Evolutionary conservation across 2,797 vertebrate species (phyloP), one percentile per base, ranked within the genome.

Genomic region (Malacoctenus gilli): DNA sequence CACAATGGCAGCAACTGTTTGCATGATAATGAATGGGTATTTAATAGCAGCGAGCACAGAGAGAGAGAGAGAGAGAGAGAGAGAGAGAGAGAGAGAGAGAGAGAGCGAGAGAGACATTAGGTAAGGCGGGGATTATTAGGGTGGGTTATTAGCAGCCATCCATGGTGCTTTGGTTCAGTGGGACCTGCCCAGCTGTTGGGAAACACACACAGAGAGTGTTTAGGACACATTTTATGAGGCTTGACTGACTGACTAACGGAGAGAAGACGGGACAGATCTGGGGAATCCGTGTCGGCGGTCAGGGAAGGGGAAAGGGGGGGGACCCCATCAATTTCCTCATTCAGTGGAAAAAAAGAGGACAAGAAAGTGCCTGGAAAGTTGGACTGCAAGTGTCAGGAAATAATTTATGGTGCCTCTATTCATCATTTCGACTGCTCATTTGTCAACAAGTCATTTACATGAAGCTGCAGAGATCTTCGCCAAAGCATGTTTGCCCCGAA

Each of bases 71-170:
- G n/a, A n/a, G n/a, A n/a, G n/a, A n/a, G n/a, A n/a, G n/a, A n/a
- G n/a, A n/a, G n/a, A n/a, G n/a, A n/a, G n/a, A n/a, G n/a, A n/a
- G n/a, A n/a, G n/a, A n/a, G n/a, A n/a, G n/a, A n/a, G n/a, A n/a
- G n/a, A n/a, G n/a, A n/a, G n/a, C n/a, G n/a, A n/a, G n/a, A n/a
- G n/a, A 80, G 64, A 76, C 82, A 77, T 89, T 83, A 85, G 77
- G 79, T 68, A 84, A 87, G 77, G 72, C 74, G 51, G 46, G 75
- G 68, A 82, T 88, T 84, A 90, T 89, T 90, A 90, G 83, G 87
- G 69, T 83, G 80, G 83, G 80, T 87, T 89, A 87, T 89, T 88
- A 89, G 82, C 80, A 82, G 78, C 80, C 85, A 85, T 86, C 81
- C 87, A 70, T 83, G 79, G 48, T 68, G 77, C 50, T 79, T 43